Evolutionary conservation across 2,888 invertebrate genomes (phyloP), one percentile per base, ranked within the genome.

Genomic region (Kuschelorhynchus macadamiae): DNA sequence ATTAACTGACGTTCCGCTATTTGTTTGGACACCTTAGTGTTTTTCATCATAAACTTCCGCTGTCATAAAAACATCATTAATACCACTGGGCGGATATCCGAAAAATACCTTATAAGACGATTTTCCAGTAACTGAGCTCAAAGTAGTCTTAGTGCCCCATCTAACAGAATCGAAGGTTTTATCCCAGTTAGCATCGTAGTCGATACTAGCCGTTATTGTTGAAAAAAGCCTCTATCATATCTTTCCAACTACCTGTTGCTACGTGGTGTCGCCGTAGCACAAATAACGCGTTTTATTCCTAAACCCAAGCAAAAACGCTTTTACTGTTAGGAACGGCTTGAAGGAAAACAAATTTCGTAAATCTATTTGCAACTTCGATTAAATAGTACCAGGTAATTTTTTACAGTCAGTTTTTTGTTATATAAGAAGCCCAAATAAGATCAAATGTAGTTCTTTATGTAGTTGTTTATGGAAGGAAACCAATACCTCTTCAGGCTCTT

Each of bases 361-460:
- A 78, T 68, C 71, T 71, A 57, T 77, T 77, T 12, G 77, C 75
- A 0, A 60, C 41, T 12, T 14, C 16, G 30, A 36, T 71, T 25
- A 32, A 32, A 30, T 30, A 30, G 9, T 14, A 1, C 71, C 70
- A 0, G 75, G 56, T n/a, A 75, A n/a, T n/a, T 42, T 59, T 73
- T 74, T 5, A 74, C 74, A 56, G 74, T 49, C 20, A 72, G 73
- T 14, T 70, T 72, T 73, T 80, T 80, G 57, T 75, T 76, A 70
- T 79, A 80, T 52, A 74, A 56, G 57, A 79, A 79, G 20, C 76
- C 74, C 11, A 81, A 21, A 59, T 79, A 81, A 49, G 72, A 80
- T 2, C 21, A 65, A 53, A 11, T 72, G 12, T 1, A 73, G 72
- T 61, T 76, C 74, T 17, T 33, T 11, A 67, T 66, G 64, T 73